Percentiles rank a stretch among this genome's conserved stretches.
Conservation (phyloP, 2,888 invertebrate species). For the Diaperis boleti region DNA sequence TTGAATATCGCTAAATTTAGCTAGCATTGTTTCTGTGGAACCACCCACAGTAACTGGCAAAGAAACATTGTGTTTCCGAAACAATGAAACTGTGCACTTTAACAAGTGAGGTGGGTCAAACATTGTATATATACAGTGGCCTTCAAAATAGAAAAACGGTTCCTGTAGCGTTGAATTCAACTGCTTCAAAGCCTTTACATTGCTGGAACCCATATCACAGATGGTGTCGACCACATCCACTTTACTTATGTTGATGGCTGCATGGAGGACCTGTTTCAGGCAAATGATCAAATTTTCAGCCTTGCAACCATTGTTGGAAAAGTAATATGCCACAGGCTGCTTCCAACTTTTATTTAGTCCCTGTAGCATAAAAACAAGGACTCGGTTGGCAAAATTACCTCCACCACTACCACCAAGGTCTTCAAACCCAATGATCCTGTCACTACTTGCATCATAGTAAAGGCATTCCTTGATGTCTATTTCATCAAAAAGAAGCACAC, state of each 20-base stretch:
- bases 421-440: slow-evolving; percentile 44
- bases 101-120: slow-evolving; percentile 29
- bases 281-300: slow-evolving; percentile 13
- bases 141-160: neutral
- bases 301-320: slow-evolving; percentile 38
- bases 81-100: slow-evolving; percentile 26
- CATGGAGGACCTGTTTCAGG: slow-evolving; percentile 38
- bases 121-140: slow-evolving; percentile 11
- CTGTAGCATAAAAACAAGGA: slow-evolving; percentile 42
- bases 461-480: slow-evolving; percentile 46
- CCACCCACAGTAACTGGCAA: neutral
- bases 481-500: slow-evolving; percentile 43
- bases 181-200: slow-evolving; percentile 41
- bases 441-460: slow-evolving; percentile 35
- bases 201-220: slow-evolving; percentile 46
- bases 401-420: slow-evolving; percentile 24
- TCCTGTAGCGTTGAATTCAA: neutral
- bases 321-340: slow-evolving; percentile 48
- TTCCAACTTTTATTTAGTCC: slow-evolving; percentile 42
- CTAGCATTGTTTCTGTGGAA: slow-evolving; percentile 12
- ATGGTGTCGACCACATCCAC: slow-evolving; percentile 41
- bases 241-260: slow-evolving; percentile 25
- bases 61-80: slow-evolving; percentile 15
- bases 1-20: slow-evolving; percentile 30
- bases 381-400: slow-evolving; percentile 35